Conservation (phyloP, 92 coral and sea anemone species). For the Pocillopora grandis region DNA sequence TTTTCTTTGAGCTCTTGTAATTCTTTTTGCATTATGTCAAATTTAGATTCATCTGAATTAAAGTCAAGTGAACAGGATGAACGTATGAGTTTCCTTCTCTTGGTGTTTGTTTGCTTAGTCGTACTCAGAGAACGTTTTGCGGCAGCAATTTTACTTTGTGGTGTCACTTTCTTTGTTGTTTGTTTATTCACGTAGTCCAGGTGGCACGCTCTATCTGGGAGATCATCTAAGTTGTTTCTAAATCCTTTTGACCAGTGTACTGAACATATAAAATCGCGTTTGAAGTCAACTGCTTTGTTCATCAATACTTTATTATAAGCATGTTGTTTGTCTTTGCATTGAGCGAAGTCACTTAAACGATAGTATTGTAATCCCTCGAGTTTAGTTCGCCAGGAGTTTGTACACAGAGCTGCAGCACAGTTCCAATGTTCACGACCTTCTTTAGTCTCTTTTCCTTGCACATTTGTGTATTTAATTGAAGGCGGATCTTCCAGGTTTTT, state of each 20-base stretch:
- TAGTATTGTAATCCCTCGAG: constrained; percentile 43
- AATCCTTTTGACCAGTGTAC: constrained; percentile 50
- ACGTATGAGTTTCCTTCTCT: constrained; percentile 35
- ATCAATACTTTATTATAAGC: constrained; percentile 50
- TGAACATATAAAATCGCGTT: constrained; percentile 55
- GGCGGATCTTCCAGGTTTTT: constrained; percentile 36
- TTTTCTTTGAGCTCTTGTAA: background rate
- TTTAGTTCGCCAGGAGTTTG: constrained; percentile 61
- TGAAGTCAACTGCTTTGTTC: constrained; percentile 51
- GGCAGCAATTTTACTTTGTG: constrained; percentile 28
- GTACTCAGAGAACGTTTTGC: constrained; percentile 39
- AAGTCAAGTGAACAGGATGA: constrained; percentile 32
- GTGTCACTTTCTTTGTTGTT: constrained; percentile 49
- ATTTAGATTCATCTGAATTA: too few species aligned
- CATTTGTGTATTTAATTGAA: constrained; percentile 43
- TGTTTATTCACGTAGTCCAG: constrained; percentile 33
- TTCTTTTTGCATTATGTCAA: constrained; percentile 3
- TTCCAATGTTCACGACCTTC: constrained; percentile 40
- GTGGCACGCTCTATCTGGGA: constrained; percentile 40
- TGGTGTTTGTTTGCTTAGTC: constrained; percentile 17
- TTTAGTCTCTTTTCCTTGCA: constrained; percentile 30
- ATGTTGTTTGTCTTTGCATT: constrained; percentile 50
- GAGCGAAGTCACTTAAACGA: constrained; percentile 38
- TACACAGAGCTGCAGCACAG: constrained; percentile 54
- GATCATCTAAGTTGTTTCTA: constrained; percentile 48